phyloP scores from a whole-genome alignment of 2,888 invertebrate species.

The Yponomeuta evonymella region DNA sequence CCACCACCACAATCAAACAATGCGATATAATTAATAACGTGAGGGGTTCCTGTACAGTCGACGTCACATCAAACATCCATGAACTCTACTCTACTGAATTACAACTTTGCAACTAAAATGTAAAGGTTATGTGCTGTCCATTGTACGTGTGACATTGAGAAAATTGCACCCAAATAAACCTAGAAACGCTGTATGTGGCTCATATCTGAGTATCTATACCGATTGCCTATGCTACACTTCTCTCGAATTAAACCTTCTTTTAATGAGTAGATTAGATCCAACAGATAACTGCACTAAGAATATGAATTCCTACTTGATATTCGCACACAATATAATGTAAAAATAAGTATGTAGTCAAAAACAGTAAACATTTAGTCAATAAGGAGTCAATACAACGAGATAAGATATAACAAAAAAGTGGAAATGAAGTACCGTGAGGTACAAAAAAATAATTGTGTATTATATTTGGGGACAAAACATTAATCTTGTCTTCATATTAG shows the following conservation, averaged over 20 bases:
- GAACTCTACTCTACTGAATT: too few relatives aligned
- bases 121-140: too few relatives aligned
- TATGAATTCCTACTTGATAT: not conserved
- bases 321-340: too few relatives aligned
- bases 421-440: too few relatives aligned
- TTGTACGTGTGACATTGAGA: too few relatives aligned
- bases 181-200: not conserved
- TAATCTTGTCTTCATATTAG: constrained; percentile 20
- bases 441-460: too few relatives aligned
- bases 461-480: constrained; percentile 19
- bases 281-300: not conserved
- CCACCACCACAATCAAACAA: constrained; percentile 13
- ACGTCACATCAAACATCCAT: not conserved
- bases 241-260: not conserved
- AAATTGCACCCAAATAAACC: not conserved
- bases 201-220: not conserved
- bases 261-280: not conserved
- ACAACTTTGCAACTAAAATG: too few relatives aligned
- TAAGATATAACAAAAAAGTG: too few relatives aligned
- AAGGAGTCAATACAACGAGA: too few relatives aligned
- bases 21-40: constrained; percentile 17
- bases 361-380: too few relatives aligned
- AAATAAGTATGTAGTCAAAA: too few relatives aligned
- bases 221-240: not conserved
- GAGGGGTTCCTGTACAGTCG: not conserved